Conservation (phyloP, 1,140 invertebrate genomes). For the Zaprionus vittiger region DNA sequence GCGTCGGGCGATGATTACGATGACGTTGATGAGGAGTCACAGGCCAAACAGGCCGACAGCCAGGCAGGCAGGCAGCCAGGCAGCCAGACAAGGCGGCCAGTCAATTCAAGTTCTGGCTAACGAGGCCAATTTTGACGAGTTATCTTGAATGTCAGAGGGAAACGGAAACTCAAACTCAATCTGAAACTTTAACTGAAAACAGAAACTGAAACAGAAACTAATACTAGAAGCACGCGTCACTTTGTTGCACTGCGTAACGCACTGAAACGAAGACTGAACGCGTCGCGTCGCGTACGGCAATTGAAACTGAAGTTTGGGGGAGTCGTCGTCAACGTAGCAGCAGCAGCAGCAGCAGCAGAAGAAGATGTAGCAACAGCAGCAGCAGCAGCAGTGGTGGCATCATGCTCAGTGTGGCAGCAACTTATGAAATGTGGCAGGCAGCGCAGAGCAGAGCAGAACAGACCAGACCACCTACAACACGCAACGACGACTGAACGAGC, state of each 20-base stretch:
- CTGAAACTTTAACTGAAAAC: slow-evolving; percentile 1
- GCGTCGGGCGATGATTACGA: slow-evolving; percentile 27
- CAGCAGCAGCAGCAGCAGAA: slow-evolving; percentile 26
- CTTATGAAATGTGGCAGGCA: slow-evolving; percentile 27
- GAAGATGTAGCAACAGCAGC: slow-evolving; percentile 4
- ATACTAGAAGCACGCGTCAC: slow-evolving; percentile 52
- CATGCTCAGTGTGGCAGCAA: slow-evolving; percentile 28
- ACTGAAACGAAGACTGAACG: slow-evolving; percentile 69
- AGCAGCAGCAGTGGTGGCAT: slow-evolving; percentile 30
- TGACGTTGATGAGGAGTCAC: slow-evolving; percentile 44
- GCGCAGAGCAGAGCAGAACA: slow-evolving; percentile 44
- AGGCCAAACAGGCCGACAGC: slow-evolving; percentile 24
- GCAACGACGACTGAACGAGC: slow-evolving; percentile 80
- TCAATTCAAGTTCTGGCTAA: slow-evolving; percentile 40
- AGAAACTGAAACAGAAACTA: slow-evolving; percentile 2
- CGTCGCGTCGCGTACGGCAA: slow-evolving; percentile 52
- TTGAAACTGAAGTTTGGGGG: slow-evolving; percentile 43
- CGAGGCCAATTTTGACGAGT: slow-evolving; percentile 52
- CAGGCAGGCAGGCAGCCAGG: slow-evolving; percentile 2
- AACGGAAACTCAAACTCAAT: not conserved
- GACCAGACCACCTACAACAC: slow-evolving; percentile 80
- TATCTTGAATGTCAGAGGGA: not conserved
- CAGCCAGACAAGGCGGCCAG: not conserved
- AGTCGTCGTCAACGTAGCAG: slow-evolving; percentile 49
- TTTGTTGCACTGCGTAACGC: slow-evolving; percentile 62